These are phyloP conservation scores for Drosophila kurseongensis DNA, from an alignment of 1,140 invertebrate genomes.

Conservation along the genomic window DNA sequence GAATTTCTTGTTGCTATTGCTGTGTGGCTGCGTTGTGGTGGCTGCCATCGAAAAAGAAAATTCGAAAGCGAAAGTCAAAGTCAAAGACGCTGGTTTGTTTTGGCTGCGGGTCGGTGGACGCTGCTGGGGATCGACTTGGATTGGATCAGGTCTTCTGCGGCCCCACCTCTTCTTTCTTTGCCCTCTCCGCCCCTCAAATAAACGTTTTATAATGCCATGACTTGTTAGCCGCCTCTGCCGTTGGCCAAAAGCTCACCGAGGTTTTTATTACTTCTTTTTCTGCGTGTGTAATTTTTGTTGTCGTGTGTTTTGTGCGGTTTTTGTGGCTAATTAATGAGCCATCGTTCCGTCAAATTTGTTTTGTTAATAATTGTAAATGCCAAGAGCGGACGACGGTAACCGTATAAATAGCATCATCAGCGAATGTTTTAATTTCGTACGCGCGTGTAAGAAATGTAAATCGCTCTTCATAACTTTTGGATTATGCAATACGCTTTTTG, in stretches of 20 bases:
- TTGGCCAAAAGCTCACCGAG: constrained; percentile 5
- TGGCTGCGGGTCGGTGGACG: constrained; percentile 38
- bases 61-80: constrained; percentile 83
- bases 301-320: constrained; percentile 16
- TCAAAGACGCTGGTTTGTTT: constrained; percentile 61
- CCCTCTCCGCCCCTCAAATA: neutral
- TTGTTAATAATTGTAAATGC: constrained; percentile 64
- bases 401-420: constrained; percentile 26
- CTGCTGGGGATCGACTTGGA: constrained; percentile 25
- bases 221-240: constrained; percentile 36
- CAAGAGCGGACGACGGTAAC: constrained; percentile 27
- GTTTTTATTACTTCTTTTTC: constrained; percentile 20
- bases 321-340: constrained; percentile 60
- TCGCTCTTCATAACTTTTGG: constrained; percentile 19
- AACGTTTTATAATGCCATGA: constrained; percentile 64
- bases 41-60: constrained; percentile 70
- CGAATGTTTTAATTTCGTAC: constrained; percentile 39
- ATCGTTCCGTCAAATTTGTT: constrained; percentile 46
- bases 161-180: neutral
- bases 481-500: constrained; percentile 29
- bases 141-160: constrained; percentile 27
- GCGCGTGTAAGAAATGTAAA: constrained; percentile 46
- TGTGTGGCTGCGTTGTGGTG: neutral
- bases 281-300: constrained; percentile 28
- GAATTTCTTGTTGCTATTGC: constrained; percentile 24